These are phyloP conservation scores for Megaleporinus macrocephalus DNA, from an alignment of 2,113 vertebrate species.

Conservation along the genomic window DNA sequence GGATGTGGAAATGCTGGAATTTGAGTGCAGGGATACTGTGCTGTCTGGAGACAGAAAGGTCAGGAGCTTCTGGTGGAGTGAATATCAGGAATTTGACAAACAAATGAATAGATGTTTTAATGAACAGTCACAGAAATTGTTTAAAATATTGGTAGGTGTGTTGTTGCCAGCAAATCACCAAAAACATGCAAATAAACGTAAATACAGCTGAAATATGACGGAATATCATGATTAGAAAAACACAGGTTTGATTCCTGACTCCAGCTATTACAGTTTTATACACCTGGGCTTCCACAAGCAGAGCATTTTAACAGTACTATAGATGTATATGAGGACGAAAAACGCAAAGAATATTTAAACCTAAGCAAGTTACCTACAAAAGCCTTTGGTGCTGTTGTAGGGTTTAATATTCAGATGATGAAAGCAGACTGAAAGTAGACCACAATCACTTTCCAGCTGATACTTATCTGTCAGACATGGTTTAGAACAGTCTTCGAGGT, in stretches of 20 bases:
- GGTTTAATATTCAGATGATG: not conserved
- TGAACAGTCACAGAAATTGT: too few relatives aligned
- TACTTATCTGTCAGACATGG: not conserved
- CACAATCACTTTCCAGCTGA: not conserved
- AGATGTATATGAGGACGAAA: too few relatives aligned
- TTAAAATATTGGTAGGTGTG: too few relatives aligned
- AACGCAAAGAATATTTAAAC: conserved; percentile 11
- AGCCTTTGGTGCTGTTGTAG: not conserved
- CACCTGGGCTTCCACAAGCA: too few relatives aligned
- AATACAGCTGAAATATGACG: not conserved
- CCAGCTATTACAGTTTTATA: too few relatives aligned
- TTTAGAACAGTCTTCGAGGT: not conserved
- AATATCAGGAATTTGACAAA: not conserved
- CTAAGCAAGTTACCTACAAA: not conserved
- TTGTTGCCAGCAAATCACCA: too few relatives aligned
- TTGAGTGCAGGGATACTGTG: conserved; percentile 55
- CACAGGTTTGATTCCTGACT: too few relatives aligned
- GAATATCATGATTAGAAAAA: too few relatives aligned
- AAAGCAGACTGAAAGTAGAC: not conserved
- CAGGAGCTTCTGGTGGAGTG: not conserved
- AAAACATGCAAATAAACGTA: not conserved
- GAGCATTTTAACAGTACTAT: too few relatives aligned
- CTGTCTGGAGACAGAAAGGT: conserved; percentile 41
- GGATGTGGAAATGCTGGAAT: conserved; percentile 34
- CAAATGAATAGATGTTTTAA: not conserved